A percentile compares a stretch with the other conserved stretches of the same genome.
These are phyloP conservation scores for Phaenicophaeus curvirostris DNA, from an alignment of 2,797 vertebrate species.

Conservation along the genomic window DNA sequence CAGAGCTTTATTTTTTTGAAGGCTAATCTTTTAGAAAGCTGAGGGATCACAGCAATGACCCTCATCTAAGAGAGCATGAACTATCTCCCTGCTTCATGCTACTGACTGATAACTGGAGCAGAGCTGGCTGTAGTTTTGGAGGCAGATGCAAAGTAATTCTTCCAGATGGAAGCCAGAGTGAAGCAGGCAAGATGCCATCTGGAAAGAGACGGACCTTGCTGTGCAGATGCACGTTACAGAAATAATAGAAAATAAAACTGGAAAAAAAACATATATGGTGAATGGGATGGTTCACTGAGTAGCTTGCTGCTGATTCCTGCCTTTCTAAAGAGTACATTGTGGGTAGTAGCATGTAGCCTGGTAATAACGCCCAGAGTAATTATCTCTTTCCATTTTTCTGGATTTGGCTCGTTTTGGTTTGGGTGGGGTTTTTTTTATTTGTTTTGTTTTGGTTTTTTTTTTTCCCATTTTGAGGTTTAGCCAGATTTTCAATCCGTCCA, in stretches of 20 bases:
- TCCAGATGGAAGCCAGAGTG: conserved; percentile 62
- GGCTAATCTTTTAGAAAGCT: background rate
- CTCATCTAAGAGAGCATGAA: background rate
- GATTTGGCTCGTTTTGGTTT: background rate
- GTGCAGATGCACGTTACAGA: conserved; percentile 41
- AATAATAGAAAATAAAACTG: conserved; percentile 22
- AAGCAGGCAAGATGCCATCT: conserved; percentile 60
- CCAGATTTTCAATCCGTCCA: background rate
- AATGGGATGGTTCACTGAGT: background rate
- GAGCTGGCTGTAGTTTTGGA: conserved; percentile 33
- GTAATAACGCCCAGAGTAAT: background rate
- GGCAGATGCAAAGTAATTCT: conserved; percentile 53
- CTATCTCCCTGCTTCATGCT: background rate
- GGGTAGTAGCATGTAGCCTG: background rate
- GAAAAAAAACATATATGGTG: background rate
- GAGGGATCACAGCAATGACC: background rate
- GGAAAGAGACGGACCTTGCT: conserved; percentile 35
- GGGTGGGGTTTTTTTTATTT: background rate
- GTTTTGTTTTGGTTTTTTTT: background rate
- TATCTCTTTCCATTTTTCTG: background rate
- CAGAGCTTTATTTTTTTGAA: background rate
- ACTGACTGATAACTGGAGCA: conserved; percentile 34
- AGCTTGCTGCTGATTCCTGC: background rate
- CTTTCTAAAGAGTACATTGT: background rate
- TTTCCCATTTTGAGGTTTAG: background rate